Evolutionary conservation across 2,888 invertebrate genomes (phyloP), one percentile per base, ranked within the genome.

Genomic region (Habroteleia sp.): DNA sequence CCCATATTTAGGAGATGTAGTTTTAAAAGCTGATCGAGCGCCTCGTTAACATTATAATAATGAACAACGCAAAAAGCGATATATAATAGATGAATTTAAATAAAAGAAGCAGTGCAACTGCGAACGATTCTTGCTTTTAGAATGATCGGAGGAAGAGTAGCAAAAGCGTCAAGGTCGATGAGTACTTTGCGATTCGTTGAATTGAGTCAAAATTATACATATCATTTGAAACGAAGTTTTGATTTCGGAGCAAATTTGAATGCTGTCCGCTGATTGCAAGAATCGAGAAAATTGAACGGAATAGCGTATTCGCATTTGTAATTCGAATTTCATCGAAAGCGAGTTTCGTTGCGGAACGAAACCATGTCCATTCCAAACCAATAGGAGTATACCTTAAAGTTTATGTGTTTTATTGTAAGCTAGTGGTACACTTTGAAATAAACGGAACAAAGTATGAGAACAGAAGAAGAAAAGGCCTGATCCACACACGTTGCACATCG

Each of bases 291-390:
- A 39, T 42, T 68, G 25, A 25, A 56, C 41, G 7, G 46, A 58
- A 56, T 62, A 69, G 56, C 68, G 58, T 65, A 44, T 60, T 65
- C 42, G 66, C 68, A 68, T 68, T 68, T 62, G 65, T 71, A 58
- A 71, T 74, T 75, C 63, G 60, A 54, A 58, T 66, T 69, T 73
- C 69, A 76, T 74, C 71, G 71, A 72, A 63, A 69, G 48, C 60
- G 76, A 66, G 75, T 77, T 68, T 77, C 68, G 72, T 52, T 42
- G 48, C 63, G 46, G 50, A 76, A 66, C 75, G 68, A 80, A 78
- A 76, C 78, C 77, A 80, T 69, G 80, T 80, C 80, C 81, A 81
- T 83, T 82, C 79, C 80, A 77, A 71, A 56, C 65, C 65, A 20
- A 46, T 77, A n/a, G n/a, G n/a, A n/a, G n/a, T n/a, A 76, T 76